Base-by-base conservation (phyloP, 2,113 vertebrate species). In the Gasterosteus aculeatus region DNA sequence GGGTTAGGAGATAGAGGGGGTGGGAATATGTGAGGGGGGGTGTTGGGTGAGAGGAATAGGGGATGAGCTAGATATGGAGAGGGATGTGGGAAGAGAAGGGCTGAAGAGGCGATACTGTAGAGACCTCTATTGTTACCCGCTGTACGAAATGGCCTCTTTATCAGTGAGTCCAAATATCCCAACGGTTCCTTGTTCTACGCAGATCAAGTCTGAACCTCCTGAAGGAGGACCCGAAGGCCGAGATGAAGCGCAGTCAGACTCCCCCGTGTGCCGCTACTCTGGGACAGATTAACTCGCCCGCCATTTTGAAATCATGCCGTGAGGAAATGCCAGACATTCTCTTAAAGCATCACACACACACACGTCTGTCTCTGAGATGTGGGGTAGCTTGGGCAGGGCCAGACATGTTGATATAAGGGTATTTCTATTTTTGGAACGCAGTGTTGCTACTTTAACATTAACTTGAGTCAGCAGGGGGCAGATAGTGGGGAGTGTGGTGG, bases 1-100 rank as follows among this genome's bases (percentile, higher is more conserved):
- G 79, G 71, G 88, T 77, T 83, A 88, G 76, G 86, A 83, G 87
- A 81, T 80, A 64, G 76, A 65, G 84, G 66, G 69, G 93, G 87
- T 90, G 89, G 90, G 89, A 90, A 85, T 84, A 77, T 72, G 94
- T 89, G 93, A 76, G 93, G 82, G 83, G 86, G 80, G 82, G 93
- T 79, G 88, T 85, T 92, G 92, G 92, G 90, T 80, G 72, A 89
- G 83, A 61, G 72, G 90, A 89, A 83, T 73, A 68, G 69, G 61
- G 88, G 87, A 88, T 89, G 86, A 90, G 86, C 84, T 86, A 75
- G 85, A 82, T 81, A 82, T 81, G 86, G 85, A 88, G 79, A 88
- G 59, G 69, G 65, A 69, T 76, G 68, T 71, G 56, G 75, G 82
- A 86, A 81, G 87, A 85, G 81, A 85, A 77, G 84, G 78, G 84